Percentiles rank a stretch among this genome's conserved stretches.
These are phyloP conservation scores for Apistogramma diplotaenia DNA, from an alignment of 2,113 vertebrate genomes.

Conservation along the genomic window DNA sequence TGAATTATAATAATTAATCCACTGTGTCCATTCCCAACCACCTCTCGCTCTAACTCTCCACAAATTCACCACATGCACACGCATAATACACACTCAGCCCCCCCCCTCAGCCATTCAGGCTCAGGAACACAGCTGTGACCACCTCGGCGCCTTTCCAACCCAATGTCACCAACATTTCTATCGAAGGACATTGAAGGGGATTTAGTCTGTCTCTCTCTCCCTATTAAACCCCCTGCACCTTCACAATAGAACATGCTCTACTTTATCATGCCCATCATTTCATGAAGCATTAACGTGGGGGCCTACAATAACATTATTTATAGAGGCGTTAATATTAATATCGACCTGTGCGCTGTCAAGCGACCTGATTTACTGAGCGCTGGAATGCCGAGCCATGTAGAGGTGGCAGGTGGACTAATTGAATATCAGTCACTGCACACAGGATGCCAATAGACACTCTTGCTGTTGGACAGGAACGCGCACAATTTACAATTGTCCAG, in stretches of 20 bases:
- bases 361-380: slow-evolving; percentile 57
- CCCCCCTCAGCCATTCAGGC: slow-evolving; percentile 19
- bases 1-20: slow-evolving; percentile 79
- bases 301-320: slow-evolving; percentile 74
- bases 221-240: slow-evolving; percentile 37
- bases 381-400: slow-evolving; percentile 45
- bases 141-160: slow-evolving; percentile 65
- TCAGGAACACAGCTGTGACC: slow-evolving; percentile 73
- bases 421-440: slow-evolving; percentile 57
- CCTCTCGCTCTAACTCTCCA: slow-evolving; percentile 26
- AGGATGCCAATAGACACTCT: slow-evolving; percentile 24
- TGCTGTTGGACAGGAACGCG: not conserved
- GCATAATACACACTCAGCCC: slow-evolving; percentile 21
- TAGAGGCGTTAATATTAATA: slow-evolving; percentile 71
- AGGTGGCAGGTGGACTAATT: slow-evolving; percentile 63
- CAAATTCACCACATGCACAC: slow-evolving; percentile 22
- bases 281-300: slow-evolving; percentile 65
- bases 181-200: slow-evolving; percentile 67
- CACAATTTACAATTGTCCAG: not conserved
- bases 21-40: slow-evolving; percentile 51
- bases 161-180: slow-evolving; percentile 61
- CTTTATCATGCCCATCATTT: slow-evolving; percentile 65
- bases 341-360: slow-evolving; percentile 62
- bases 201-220: slow-evolving; percentile 45
- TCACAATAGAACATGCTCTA: slow-evolving; percentile 33